These are phyloP conservation scores for Lamproptera curius DNA, from an alignment of 2,888 invertebrate genomes.

Conservation along the genomic window DNA sequence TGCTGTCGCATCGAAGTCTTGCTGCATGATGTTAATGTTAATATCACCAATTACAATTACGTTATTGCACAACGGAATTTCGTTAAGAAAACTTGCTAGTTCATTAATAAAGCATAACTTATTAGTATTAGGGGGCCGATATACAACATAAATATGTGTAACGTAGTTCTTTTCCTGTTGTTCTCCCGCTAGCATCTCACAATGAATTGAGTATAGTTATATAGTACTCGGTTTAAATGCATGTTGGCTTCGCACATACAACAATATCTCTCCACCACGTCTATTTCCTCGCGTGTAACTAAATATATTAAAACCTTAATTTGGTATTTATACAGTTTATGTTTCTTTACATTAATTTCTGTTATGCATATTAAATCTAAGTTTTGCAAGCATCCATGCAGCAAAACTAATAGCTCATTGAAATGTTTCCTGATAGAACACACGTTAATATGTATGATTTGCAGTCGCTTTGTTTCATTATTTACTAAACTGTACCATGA, in stretches of 20 bases:
- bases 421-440: background rate
- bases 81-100: background rate
- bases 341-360: background rate
- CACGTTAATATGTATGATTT: background rate
- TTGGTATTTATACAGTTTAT: background rate
- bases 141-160: background rate
- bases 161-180: background rate
- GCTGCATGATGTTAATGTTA: background rate
- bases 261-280: no score
- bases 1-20: background rate
- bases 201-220: no score
- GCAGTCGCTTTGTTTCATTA: background rate
- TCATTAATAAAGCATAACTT: constrained; percentile 3
- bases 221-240: no score
- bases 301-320: no score
- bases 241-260: no score
- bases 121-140: constrained; percentile 3
- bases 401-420: background rate
- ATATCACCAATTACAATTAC: constrained; percentile 1
- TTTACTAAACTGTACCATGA: background rate
- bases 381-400: background rate
- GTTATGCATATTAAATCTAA: background rate
- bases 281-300: no score
- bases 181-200: no score
- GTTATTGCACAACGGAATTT: background rate